Base-by-base conservation (phyloP, 1,140 invertebrate genomes). In the Drosophila sulfurigaster region DNA sequence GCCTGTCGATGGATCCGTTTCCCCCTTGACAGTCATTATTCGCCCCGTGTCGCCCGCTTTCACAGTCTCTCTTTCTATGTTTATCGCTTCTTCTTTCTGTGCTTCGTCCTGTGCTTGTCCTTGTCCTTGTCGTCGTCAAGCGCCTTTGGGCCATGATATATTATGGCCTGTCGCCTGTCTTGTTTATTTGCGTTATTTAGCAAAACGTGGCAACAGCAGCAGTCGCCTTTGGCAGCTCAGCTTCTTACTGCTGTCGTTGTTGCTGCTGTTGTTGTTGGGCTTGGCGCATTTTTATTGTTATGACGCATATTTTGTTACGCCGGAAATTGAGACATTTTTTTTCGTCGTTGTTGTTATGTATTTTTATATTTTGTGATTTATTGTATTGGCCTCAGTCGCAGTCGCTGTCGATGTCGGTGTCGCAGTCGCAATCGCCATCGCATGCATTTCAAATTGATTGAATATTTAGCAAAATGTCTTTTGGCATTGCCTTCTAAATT, bases 141-240 rank as follows among this genome's bases (percentile, higher is more conserved):
- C 78, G 82, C 82, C 82, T 86, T 86, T 85, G 82, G 82, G 82
- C 83, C 79, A 79, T 86, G 82, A 86, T 87, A 86, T 86, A 86
- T 86, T 86, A 82, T 87, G 69, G 83, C 72, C 82, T 79, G 82
- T 86, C 82, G 82, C 66, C 78, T 86, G 82, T 82, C 82, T 87
- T 86, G 82, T 86, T 87, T 86, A 86, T 86, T 87, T 87, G 82
- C 79, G 76, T 81, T 75, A 86, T 71, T 75, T 80, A 72, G 74
- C 63, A 66, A 72, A 76, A 68, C 64, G 52, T 62, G 62, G 74
- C 65, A 74, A 54, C 57, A 74, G 71, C 64, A 59, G 48, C 51
- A 45, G 49, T 13, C 20, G 49, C 49, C 25, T n/a, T 32, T n/a
- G 15, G 20, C 49, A 15, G 35, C 15, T 25, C 30, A 7, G 16